phyloP scores from a whole-genome alignment of 2,888 invertebrate genomes.

The Keiferia lycopersicella region DNA sequence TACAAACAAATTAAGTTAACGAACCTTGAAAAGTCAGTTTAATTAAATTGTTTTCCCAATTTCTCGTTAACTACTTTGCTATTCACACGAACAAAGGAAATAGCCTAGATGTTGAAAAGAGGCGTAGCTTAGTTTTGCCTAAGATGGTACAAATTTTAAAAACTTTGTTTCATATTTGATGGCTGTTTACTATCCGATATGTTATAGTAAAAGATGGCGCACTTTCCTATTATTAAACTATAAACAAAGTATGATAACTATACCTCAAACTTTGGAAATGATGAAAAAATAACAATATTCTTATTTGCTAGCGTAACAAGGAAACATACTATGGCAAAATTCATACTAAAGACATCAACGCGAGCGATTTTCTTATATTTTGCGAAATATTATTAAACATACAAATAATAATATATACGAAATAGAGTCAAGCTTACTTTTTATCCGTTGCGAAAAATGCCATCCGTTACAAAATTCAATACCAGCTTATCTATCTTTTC shows the following conservation, averaged over 20 bases:
- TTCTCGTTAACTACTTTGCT: conserved; percentile 17
- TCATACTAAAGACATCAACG: background rate
- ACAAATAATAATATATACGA: too few relatives aligned
- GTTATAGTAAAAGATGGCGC: too few relatives aligned
- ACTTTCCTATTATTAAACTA: too few relatives aligned
- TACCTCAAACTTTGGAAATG: too few relatives aligned
- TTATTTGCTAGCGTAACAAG: background rate
- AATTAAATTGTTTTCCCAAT: conserved; percentile 19
- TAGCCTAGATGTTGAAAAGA: conserved; percentile 6
- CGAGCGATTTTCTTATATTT: background rate
- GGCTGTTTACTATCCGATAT: too few relatives aligned
- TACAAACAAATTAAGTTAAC: background rate
- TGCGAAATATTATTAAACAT: too few relatives aligned
- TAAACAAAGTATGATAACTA: too few relatives aligned
- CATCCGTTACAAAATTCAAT: too few relatives aligned
- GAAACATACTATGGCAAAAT: background rate
- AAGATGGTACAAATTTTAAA: background rate
- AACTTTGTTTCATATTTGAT: background rate
- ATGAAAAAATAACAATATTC: background rate
- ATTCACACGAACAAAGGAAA: conserved; percentile 19
- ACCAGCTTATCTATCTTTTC: too few relatives aligned
- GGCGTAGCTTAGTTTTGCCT: conserved; percentile 6
- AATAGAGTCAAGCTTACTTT: too few relatives aligned
- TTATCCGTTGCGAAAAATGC: too few relatives aligned
- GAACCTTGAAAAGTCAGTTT: conserved; percentile 8